These are phyloP conservation scores for Zaprionus kolodkinae DNA, from an alignment of 1,140 invertebrate genomes.

Conservation along the genomic window DNA sequence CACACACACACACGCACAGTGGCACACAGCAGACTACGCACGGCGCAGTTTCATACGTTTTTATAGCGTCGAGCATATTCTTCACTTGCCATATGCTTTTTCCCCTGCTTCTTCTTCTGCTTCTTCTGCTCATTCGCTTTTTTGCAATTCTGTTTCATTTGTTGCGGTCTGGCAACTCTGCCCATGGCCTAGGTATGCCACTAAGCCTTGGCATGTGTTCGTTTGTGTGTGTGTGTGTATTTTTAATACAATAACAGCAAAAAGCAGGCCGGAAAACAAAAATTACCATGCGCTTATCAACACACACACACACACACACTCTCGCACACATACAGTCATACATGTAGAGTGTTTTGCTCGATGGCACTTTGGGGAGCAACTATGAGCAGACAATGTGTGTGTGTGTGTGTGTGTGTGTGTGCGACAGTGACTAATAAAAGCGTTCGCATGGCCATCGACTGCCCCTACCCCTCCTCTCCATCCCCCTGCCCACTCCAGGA, in stretches of 20 bases:
- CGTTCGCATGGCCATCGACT: conserved; percentile 36
- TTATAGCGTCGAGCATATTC: conserved; percentile 63
- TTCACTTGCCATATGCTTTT: conserved; percentile 54
- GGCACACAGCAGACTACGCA: conserved; percentile 1
- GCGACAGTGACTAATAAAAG: conserved; percentile 79
- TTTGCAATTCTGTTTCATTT: conserved; percentile 9
- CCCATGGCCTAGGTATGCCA: conserved; percentile 1
- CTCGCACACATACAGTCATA: background rate
- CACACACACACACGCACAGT: conserved; percentile 12
- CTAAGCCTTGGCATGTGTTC: conserved; percentile 14
- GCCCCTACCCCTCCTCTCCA: background rate
- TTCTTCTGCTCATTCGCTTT: background rate
- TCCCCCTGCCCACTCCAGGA: conserved; percentile 30
- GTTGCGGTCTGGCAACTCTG: conserved; percentile 22
- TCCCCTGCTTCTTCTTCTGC: background rate
- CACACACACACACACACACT: conserved; percentile 39
- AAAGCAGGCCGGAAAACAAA: conserved; percentile 46
- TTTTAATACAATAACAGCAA: conserved; percentile 71
- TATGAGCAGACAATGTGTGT: conserved; percentile 22
- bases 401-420: conserved; percentile 31
- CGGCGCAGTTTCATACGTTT: conserved; percentile 36
- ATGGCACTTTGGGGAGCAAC: conserved; percentile 80
- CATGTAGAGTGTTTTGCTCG: conserved; percentile 70
- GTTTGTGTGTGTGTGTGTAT: conserved; percentile 38
- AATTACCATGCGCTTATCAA: conserved; percentile 65